Percentiles rank a stretch among this genome's conserved stretches.
Evolutionary conservation across 2,797 vertebrate species (phyloP).

Genomic region (Gobionotothen gibberifrons): DNA sequence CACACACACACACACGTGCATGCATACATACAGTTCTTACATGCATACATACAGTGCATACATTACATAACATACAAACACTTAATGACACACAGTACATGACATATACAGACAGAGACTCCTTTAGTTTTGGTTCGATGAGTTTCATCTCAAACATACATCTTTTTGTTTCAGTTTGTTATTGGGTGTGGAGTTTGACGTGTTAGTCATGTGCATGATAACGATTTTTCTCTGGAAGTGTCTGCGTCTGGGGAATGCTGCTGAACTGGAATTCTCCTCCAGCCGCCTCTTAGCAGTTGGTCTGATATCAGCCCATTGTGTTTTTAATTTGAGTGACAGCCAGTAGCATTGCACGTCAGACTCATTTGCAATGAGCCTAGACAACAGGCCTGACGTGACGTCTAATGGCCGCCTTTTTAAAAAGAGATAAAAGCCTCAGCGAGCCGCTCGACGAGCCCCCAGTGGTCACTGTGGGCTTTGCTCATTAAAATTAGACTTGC

Average conservation of each 20-base stretch:
- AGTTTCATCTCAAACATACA: not conserved
- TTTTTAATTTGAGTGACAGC: constrained; percentile 70
- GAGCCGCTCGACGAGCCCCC: constrained; percentile 24
- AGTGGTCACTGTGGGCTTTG: constrained; percentile 34
- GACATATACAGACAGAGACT: too few species aligned
- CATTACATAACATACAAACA: too few species aligned
- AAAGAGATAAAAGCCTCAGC: constrained; percentile 55
- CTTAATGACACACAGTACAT: too few species aligned
- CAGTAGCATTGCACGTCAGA: constrained; percentile 56
- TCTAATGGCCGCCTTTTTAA: constrained; percentile 52
- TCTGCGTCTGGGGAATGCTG: constrained; percentile 59
- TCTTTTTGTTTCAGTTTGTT: not conserved
- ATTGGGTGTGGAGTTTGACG: not conserved
- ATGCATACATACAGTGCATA: too few species aligned
- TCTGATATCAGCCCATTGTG: constrained; percentile 57
- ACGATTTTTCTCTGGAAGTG: not conserved
- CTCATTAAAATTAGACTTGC: constrained; percentile 49
- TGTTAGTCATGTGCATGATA: constrained; percentile 2
- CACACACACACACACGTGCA: too few species aligned
- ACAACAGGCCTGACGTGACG: constrained; percentile 59
- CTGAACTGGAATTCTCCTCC: constrained; percentile 58
- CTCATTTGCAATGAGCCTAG: constrained; percentile 41
- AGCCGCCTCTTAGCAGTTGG: constrained; percentile 49
- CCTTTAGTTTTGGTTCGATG: not conserved
- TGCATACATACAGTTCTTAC: too few species aligned